These are phyloP conservation scores for Cinclus mexicanus DNA, from an alignment of 2,113 vertebrate genomes.

Conservation along the genomic window DNA sequence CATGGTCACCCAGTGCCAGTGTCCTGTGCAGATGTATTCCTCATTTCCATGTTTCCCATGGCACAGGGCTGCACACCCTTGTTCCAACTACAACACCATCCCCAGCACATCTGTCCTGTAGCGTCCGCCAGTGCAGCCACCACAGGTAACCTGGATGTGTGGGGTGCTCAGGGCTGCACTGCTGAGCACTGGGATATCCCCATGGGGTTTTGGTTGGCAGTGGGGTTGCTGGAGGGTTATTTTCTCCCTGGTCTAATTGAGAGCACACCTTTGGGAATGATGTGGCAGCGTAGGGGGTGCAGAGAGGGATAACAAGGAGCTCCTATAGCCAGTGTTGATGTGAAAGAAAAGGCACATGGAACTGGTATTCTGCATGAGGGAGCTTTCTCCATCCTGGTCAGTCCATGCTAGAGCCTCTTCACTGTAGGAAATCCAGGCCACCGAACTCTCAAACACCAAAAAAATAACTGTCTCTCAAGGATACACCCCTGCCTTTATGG, in stretches of 20 bases:
- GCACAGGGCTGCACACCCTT: fast-evolving
- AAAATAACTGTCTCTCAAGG: not conserved
- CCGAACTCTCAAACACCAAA: not conserved
- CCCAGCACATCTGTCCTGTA: fast-evolving
- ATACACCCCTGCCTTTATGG: not conserved
- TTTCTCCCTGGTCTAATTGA: not conserved
- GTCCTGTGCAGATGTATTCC: not conserved
- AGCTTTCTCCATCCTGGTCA: not conserved
- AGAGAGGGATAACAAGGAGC: not conserved
- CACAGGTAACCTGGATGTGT: not conserved
- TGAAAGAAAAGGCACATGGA: not conserved
- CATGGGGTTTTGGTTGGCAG: not conserved
- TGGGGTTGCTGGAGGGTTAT: not conserved
- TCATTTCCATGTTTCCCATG: fast-evolving
- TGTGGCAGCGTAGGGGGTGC: not conserved
- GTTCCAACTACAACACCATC: not conserved
- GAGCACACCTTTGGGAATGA: not conserved
- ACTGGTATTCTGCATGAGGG: not conserved
- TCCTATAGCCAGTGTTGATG: not conserved
- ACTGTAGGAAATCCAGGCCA: not conserved
- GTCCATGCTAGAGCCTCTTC: fast-evolving
- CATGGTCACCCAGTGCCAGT: not conserved
- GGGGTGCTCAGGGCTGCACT: not conserved
- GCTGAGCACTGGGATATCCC: not conserved
- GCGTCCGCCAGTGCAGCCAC: fast-evolving